A percentile compares a stretch with the other conserved stretches of the same genome.
These are phyloP conservation scores for Danaus plexippus DNA, from an alignment of 1,140 invertebrate genomes.

Conservation along the genomic window DNA sequence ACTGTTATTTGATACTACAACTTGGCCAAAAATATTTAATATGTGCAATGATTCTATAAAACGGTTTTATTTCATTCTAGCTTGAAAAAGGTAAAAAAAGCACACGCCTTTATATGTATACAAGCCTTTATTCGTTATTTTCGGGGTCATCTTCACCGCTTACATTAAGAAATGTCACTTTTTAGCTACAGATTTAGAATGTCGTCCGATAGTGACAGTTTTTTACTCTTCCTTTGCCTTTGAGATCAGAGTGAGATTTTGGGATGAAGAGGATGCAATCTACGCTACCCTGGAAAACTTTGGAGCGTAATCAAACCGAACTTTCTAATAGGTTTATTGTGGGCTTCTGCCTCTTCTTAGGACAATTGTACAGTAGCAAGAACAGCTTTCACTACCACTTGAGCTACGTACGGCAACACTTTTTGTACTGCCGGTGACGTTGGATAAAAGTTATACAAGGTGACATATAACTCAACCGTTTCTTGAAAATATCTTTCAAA, in stretches of 20 bases:
- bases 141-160: neutral
- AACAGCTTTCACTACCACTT: constrained; percentile 18
- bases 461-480: constrained; percentile 27
- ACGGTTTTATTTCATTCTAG: too few relatives aligned
- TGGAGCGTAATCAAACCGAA: constrained; percentile 17
- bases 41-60: too few relatives aligned
- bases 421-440: constrained; percentile 39
- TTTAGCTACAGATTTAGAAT: constrained; percentile 2
- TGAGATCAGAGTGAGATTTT: constrained; percentile 21
- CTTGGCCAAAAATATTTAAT: neutral
- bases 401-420: constrained; percentile 29
- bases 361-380: constrained; percentile 26
- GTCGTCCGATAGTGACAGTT: neutral
- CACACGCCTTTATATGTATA: too few relatives aligned
- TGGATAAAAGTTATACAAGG: constrained; percentile 36
- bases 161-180: constrained; percentile 2
- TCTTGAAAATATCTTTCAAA: constrained; percentile 14
- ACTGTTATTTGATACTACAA: constrained; percentile 4
- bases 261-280: too few relatives aligned
- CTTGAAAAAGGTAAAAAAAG: too few relatives aligned
- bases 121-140: too few relatives aligned
- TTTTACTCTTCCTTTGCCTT: constrained; percentile 3
- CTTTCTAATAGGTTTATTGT: constrained; percentile 29
- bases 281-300: constrained; percentile 17
- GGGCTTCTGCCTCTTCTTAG: constrained; percentile 21